These are phyloP conservation scores for Lepus oiostolus DNA, from an alignment of 2,797 vertebrate species.

Conservation along the genomic window DNA sequence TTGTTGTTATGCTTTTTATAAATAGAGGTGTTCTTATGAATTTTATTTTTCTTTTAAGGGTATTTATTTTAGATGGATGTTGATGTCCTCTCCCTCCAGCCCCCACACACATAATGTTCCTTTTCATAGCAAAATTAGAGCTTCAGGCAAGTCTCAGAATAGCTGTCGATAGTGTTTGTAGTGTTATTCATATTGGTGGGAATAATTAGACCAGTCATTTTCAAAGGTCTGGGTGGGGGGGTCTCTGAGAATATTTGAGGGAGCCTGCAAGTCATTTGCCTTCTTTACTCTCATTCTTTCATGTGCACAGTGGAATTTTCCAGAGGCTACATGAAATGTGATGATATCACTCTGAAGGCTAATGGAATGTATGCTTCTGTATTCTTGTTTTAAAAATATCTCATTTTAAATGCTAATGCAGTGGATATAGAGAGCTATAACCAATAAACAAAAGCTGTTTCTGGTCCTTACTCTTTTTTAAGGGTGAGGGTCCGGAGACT, in stretches of 20 bases:
- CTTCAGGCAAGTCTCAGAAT: not conserved
- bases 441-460: not conserved
- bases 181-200: not conserved
- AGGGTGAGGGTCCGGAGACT: not conserved
- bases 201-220: not conserved
- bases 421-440: not conserved
- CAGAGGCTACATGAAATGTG: not conserved
- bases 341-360: not conserved
- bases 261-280: not conserved
- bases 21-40: not conserved
- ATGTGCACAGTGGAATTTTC: conserved; percentile 49
- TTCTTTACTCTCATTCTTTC: not conserved
- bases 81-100: not conserved
- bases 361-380: conserved; percentile 46
- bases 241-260: not conserved
- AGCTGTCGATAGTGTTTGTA: not conserved
- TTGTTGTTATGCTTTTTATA: not conserved
- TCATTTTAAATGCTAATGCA: not conserved
- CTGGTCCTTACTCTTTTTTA: not conserved
- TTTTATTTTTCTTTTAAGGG: conserved; percentile 23
- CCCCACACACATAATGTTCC: not conserved
- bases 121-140: conserved; percentile 17
- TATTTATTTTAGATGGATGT: not conserved
- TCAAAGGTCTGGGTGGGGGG: not conserved
- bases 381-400: not conserved